Evolutionary conservation across 2,113 vertebrate genomes (phyloP).

Genomic region (Patagioenas fasciata): DNA sequence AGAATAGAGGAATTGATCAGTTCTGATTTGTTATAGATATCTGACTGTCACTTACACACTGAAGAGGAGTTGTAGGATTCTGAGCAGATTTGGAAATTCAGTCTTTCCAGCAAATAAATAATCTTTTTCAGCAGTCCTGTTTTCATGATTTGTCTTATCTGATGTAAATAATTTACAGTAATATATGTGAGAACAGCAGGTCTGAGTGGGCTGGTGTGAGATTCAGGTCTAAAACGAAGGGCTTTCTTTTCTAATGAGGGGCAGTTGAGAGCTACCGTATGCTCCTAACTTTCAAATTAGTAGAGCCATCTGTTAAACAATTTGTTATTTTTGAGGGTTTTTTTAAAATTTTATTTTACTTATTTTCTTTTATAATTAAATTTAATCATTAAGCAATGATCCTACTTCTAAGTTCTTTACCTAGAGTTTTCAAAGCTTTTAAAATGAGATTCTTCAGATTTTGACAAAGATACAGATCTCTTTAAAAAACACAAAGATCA

Average conservation of each 20-base stretch:
- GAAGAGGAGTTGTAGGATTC: not conserved
- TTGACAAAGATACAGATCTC: not conserved
- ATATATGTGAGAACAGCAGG: slow-evolving; percentile 74
- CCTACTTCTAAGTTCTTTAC: not conserved
- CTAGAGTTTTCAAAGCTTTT: slow-evolving; percentile 7
- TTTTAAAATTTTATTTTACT: not conserved
- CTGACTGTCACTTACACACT: not conserved
- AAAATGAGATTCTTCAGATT: not conserved
- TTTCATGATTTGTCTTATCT: slow-evolving; percentile 68
- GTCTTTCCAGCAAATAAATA: slow-evolving; percentile 4
- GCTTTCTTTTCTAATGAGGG: slow-evolving; percentile 72
- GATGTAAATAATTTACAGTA: slow-evolving; percentile 77
- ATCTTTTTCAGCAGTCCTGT: slow-evolving; percentile 43
- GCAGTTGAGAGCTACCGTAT: slow-evolving; percentile 74
- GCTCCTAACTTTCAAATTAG: slow-evolving; percentile 72
- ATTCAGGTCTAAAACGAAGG: slow-evolving; percentile 69
- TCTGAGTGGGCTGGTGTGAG: slow-evolving; percentile 69
- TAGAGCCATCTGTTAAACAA: slow-evolving; percentile 73
- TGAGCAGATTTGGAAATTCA: not conserved
- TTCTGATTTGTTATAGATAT: not conserved
- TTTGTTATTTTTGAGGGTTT: slow-evolving; percentile 16
- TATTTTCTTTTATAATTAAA: not conserved
- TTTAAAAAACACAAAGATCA: not conserved
- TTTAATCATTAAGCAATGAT: not conserved
- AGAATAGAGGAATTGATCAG: not conserved